Conservation (phyloP, 1,140 invertebrate genomes). For the Cydia splendana region DNA sequence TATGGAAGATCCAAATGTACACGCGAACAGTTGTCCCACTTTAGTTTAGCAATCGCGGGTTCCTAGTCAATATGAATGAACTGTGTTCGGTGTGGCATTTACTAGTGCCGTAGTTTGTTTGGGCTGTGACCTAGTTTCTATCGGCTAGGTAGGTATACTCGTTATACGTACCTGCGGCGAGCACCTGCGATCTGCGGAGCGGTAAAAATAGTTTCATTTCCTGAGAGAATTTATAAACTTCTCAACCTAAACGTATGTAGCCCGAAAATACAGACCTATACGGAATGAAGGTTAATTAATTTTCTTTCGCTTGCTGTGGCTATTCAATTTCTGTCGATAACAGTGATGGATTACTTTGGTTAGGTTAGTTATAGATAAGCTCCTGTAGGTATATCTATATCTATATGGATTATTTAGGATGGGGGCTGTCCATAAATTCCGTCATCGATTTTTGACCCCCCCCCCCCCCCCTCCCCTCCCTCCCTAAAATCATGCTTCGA, state of each 20-base stretch:
- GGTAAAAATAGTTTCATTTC: slow-evolving; percentile 53
- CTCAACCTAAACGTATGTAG: not conserved
- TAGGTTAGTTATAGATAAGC: not conserved
- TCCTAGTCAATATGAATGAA: slow-evolving; percentile 21
- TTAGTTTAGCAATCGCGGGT: not conserved
- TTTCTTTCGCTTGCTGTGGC: not conserved
- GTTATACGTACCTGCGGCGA: slow-evolving; percentile 42
- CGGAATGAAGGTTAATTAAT: not conserved
- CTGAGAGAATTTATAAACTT: slow-evolving; percentile 14
- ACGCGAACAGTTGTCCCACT: not conserved
- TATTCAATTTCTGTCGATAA: not conserved
- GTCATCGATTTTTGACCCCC: too few relatives aligned
- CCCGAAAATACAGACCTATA: not conserved
- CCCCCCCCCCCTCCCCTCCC: too few relatives aligned
- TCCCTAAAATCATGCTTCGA: too few relatives aligned
- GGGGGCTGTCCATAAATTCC: too few relatives aligned
- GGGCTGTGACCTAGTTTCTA: slow-evolving; percentile 32
- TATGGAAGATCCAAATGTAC: slow-evolving; percentile 11
- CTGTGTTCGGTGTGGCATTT: not conserved
- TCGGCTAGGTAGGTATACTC: slow-evolving; percentile 41
- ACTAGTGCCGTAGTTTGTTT: slow-evolving; percentile 18
- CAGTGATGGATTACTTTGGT: not conserved
- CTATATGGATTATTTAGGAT: too few relatives aligned
- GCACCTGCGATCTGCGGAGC: slow-evolving; percentile 40
- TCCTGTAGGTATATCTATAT: not conserved